Evolutionary conservation across 2,888 invertebrate genomes (phyloP), one percentile per base, ranked within the genome.

Genomic region (Anthoptus insignis): DNA sequence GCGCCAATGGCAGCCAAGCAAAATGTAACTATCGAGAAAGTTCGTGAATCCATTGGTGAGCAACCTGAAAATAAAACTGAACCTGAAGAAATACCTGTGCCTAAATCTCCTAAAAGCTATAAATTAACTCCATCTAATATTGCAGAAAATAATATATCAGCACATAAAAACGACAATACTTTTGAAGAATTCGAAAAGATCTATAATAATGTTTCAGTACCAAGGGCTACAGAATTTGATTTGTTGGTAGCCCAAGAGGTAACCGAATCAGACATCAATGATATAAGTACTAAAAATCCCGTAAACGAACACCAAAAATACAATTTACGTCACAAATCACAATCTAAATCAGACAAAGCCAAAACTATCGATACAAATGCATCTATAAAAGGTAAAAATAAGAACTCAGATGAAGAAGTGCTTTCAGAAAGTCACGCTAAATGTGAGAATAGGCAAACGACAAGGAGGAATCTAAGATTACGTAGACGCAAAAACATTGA

Each of bases 101-200:
- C 22, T n/a, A 56, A 9, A 49, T 56, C 54, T 11, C 47, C 34
- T 9, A 45, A 56, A 63, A 19, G 8, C 8, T 6, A n/a, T n/a
- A 59, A 34, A 16, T 11, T 13, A 19, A 19, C 24, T 8, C 11
- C 34, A 34, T 11, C 37, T 71, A 58, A 32, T 60, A 13, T 64
- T 65, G 3, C 27, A 64, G n/a, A 68, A 75, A 49, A 71, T 72
- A 69, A 58, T 66, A 13, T 73, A 73, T 57, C 68, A 70, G 65
- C 68, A 42, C 19, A 42, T 19, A 8, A 19, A 42, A 50, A 73
- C 16, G 75, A 84, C 52, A 88, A 89, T 58, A 91, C 91, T 0
- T 74, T 84, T 21, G 87, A 88, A 29, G 85, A 83, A 59, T 93
- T 91, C 59, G 92, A 92, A 69, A 87, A 87, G 21, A 84, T 92